phyloP scores from a whole-genome alignment of 2,888 invertebrate species.

The Eupithecia exiguata region DNA sequence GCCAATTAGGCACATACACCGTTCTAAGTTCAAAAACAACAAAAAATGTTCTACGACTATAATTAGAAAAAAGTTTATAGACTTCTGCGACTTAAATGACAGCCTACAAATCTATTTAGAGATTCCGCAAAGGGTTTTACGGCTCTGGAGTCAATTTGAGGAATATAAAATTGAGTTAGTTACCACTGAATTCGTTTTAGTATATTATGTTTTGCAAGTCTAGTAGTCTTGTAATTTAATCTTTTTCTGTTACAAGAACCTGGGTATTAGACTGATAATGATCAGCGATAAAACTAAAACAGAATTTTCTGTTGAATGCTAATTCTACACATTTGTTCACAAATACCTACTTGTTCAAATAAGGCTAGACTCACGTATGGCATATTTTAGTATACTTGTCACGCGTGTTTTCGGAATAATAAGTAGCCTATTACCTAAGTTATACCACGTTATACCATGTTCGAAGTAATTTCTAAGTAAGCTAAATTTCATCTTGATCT shows the following conservation, averaged over 20 bases:
- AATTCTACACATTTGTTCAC: background rate
- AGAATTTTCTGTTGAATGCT: background rate
- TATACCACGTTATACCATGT: too few relatives aligned
- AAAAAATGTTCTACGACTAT: background rate
- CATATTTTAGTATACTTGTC: too few relatives aligned
- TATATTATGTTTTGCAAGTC: background rate
- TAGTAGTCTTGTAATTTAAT: background rate
- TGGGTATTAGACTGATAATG: background rate
- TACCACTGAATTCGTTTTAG: background rate
- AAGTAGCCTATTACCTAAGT: too few relatives aligned
- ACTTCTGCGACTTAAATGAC: background rate
- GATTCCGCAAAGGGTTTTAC: slow-evolving; percentile 4
- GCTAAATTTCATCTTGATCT: too few relatives aligned
- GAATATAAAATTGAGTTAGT: background rate
- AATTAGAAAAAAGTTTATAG: background rate
- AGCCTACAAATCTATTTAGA: background rate
- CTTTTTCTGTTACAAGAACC: background rate
- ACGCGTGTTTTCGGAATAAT: too few relatives aligned
- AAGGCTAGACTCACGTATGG: background rate
- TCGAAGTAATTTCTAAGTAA: too few relatives aligned
- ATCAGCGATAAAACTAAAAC: background rate
- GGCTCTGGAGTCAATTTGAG: background rate
- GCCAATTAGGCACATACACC: background rate
- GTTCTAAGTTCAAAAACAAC: background rate
- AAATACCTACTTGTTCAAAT: background rate